phyloP scores from a whole-genome alignment of 2,113 vertebrate genomes.

The Gambusia affinis region DNA sequence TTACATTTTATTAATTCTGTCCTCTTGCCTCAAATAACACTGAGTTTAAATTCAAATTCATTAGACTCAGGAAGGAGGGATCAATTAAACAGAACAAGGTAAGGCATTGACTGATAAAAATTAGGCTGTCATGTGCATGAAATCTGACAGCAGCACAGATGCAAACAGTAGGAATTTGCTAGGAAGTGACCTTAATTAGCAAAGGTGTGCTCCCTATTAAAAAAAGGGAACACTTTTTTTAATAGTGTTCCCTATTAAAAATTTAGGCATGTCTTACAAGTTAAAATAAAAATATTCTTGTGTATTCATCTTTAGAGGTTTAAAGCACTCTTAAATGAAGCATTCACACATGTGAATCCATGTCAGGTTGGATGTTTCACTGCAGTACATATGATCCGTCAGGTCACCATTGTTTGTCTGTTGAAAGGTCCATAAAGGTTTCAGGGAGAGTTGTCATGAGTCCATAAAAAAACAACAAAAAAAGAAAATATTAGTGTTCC shows the following conservation, averaged over 20 bases:
- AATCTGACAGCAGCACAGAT: no score
- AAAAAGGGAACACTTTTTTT: no score
- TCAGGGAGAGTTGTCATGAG: conserved; percentile 78
- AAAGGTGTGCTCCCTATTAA: no score
- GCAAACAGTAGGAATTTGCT: background rate
- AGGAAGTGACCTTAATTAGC: no score
- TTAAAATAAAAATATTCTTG: conserved; percentile 58
- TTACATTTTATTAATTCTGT: conserved; percentile 2
- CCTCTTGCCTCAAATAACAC: background rate
- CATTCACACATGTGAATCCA: conserved; percentile 89
- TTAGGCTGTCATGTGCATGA: no score
- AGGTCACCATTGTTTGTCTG: conserved; percentile 73
- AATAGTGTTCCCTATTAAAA: no score
- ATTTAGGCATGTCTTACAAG: conserved; percentile 59
- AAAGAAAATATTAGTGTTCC: conserved; percentile 85
- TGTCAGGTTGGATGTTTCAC: conserved; percentile 48
- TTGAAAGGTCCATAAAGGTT: conserved; percentile 62
- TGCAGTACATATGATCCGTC: conserved; percentile 62
- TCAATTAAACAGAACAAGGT: no score
- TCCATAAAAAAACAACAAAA: conserved; percentile 57
- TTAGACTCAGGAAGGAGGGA: no score
- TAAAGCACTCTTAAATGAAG: conserved; percentile 84
- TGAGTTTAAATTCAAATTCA: no score
- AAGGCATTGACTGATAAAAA: no score
- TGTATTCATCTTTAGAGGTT: conserved; percentile 62